A percentile compares a stretch with the other conserved stretches of the same genome.
These are phyloP conservation scores for Motacilla alba DNA, from an alignment of 2,113 vertebrate species.

Conservation along the genomic window DNA sequence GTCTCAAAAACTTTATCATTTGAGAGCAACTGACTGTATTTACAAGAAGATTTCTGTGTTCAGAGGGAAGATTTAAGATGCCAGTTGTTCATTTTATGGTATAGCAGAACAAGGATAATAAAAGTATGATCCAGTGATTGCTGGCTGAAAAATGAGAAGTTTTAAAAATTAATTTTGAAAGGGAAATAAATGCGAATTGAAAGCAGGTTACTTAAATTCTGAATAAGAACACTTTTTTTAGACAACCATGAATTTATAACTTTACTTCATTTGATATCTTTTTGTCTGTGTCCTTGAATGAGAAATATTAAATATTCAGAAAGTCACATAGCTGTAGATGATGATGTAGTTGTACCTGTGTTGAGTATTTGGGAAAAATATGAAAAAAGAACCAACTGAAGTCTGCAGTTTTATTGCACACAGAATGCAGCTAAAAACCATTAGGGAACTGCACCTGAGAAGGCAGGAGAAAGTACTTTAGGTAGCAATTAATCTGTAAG, in stretches of 20 bases:
- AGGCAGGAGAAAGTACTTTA: neutral
- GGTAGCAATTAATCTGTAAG: neutral
- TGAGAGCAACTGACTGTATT: neutral
- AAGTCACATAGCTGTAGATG: neutral
- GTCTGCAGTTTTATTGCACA: neutral
- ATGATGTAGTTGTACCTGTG: neutral
- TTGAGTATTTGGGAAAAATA: neutral
- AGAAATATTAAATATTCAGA: neutral
- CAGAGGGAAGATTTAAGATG: neutral
- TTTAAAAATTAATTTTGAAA: neutral
- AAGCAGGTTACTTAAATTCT: neutral
- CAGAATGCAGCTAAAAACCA: neutral
- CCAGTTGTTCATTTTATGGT: neutral
- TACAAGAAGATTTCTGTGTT: neutral
- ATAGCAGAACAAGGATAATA: neutral
- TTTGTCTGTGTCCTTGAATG: neutral
- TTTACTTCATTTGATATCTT: neutral
- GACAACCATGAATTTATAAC: neutral
- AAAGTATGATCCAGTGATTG: neutral
- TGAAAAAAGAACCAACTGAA: neutral
- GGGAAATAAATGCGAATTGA: neutral
- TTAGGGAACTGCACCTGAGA: neutral
- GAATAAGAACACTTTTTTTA: neutral
- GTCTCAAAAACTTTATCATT: neutral
- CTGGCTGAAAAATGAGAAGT: neutral